These are phyloP conservation scores for Falco berigora DNA, from an alignment of 2,797 vertebrate species.

Conservation along the genomic window DNA sequence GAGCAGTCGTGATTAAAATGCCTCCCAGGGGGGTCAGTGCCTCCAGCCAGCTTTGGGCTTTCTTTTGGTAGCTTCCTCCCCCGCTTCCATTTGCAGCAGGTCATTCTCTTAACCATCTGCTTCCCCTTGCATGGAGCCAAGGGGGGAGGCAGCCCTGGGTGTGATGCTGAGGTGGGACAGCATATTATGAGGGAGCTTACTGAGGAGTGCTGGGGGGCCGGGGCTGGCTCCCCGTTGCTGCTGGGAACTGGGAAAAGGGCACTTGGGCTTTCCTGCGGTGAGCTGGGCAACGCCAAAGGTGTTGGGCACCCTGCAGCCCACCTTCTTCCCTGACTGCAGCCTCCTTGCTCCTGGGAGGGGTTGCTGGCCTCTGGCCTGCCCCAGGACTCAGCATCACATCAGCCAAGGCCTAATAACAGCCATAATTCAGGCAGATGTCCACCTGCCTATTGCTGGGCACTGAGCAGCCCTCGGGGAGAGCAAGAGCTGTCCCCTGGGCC, in stretches of 20 bases:
- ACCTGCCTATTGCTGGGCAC: neutral
- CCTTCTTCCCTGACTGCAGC: neutral
- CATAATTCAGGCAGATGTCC: neutral
- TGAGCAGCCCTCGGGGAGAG: neutral
- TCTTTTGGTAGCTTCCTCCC: neutral
- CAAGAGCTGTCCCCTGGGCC: neutral
- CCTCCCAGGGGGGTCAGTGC: constrained; percentile 37
- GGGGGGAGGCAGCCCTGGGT: neutral
- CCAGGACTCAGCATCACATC: neutral
- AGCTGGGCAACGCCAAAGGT: neutral
- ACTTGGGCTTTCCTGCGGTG: neutral
- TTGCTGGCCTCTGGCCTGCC: neutral
- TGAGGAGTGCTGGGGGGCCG: neutral
- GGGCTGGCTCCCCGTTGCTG: neutral
- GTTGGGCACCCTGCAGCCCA: neutral
- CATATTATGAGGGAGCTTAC: neutral
- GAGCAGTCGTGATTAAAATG: constrained; percentile 46
- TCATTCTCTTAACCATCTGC: constrained; percentile 60
- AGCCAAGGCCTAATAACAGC: neutral
- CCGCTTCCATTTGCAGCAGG: neutral
- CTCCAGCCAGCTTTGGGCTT: constrained; percentile 49
- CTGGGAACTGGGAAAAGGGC: neutral
- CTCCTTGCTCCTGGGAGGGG: neutral
- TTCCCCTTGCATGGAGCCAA: neutral
- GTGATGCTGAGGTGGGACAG: neutral